Evolutionary conservation across 2,888 invertebrate species (phyloP).

Genomic region (Cephalotes varians): DNA sequence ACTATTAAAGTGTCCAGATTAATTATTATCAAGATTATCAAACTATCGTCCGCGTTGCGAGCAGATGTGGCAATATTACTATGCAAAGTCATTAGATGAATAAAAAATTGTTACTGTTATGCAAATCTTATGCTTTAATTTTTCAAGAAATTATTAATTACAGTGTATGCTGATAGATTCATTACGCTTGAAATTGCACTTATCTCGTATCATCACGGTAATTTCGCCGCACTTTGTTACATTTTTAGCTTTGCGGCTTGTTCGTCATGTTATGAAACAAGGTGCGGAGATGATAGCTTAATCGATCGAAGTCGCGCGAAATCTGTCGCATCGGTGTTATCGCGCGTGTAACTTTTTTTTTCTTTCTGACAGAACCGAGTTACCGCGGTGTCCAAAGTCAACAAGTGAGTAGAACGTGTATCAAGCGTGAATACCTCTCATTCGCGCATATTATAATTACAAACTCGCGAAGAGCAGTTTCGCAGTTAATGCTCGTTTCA

Average conservation of each 20-base stretch:
- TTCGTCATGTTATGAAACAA: background rate
- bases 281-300: background rate
- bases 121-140: background rate
- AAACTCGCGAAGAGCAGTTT: conserved; percentile 51
- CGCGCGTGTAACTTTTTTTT: background rate
- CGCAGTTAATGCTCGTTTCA: conserved; percentile 58
- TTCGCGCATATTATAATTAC: conserved; percentile 58
- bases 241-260: background rate
- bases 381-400: conserved; percentile 59
- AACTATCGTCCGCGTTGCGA: background rate
- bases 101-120: background rate
- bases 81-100: background rate
- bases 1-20: conserved; percentile 8
- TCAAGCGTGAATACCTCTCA: conserved; percentile 29
- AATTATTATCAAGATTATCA: background rate
- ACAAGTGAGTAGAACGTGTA: conserved; percentile 68
- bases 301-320: conserved; percentile 16
- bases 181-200: background rate
- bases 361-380: conserved; percentile 65
- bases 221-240: background rate
- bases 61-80: background rate
- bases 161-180: background rate
- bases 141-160: background rate
- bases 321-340: conserved; percentile 16
- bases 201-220: background rate